Conservation (phyloP, 1,140 invertebrate species). For the Yoshiicerus persimilis region DNA sequence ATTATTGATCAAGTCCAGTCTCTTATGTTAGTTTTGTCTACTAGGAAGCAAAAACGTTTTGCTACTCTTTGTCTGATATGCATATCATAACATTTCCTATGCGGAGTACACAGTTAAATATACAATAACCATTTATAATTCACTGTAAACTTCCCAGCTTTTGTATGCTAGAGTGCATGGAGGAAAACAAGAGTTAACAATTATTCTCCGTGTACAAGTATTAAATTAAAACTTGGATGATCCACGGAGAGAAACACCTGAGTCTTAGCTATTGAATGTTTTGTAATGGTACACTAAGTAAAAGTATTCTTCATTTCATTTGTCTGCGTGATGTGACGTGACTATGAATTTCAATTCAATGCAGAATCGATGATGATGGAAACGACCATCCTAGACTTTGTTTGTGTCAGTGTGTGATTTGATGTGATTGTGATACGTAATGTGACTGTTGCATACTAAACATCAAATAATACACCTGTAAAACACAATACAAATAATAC, state of each 20-base stretch:
- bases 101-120: too few species aligned
- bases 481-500: background rate
- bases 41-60: background rate
- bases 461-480: background rate
- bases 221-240: background rate
- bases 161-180: background rate
- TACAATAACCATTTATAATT: background rate
- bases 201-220: background rate
- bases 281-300: background rate
- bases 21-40: background rate
- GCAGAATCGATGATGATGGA: background rate
- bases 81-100: too few species aligned
- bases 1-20: background rate
- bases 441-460: background rate
- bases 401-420: slow-evolving; percentile 12
- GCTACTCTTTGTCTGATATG: background rate
- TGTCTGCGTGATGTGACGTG: background rate
- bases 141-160: background rate
- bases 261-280: background rate
- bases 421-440: background rate
- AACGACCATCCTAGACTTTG: background rate
- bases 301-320: background rate
- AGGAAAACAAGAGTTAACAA: background rate
- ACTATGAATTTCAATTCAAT: background rate
- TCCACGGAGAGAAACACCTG: background rate